Conservation (phyloP, 1,140 invertebrate genomes). For the Atta texana region DNA sequence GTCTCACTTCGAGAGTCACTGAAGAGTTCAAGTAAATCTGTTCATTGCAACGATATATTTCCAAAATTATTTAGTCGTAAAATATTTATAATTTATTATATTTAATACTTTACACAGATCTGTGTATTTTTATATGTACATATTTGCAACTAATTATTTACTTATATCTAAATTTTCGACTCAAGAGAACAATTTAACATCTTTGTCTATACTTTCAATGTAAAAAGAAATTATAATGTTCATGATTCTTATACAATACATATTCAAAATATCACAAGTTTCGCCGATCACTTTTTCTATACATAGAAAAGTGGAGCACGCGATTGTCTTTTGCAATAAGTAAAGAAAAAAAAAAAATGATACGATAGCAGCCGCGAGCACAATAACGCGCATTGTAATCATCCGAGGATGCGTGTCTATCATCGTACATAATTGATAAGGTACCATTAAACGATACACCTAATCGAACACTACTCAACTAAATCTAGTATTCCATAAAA, state of each 20-base stretch:
- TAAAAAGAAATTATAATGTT: background rate
- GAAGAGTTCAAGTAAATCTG: background rate
- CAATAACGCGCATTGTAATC: constrained; percentile 50
- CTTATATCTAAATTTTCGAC: background rate
- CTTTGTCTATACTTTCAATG: background rate
- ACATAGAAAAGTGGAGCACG: constrained; percentile 16
- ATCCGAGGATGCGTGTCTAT: constrained; percentile 19
- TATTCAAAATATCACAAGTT: constrained; percentile 30
- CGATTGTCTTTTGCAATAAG: constrained; percentile 45
- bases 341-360: background rate
- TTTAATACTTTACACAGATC: background rate
- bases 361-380: constrained; percentile 33
- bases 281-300: background rate
- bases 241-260: background rate
- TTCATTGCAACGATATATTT: background rate
- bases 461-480: background rate
- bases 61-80: background rate
- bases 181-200: background rate
- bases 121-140: background rate
- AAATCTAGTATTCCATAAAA: background rate
- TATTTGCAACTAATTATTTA: background rate
- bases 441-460: background rate
- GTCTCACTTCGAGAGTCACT: background rate
- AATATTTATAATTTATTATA: constrained; percentile 17
- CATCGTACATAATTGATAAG: constrained; percentile 21